A percentile compares a stretch with the other conserved stretches of the same genome.
Conservation (phyloP, 2,888 invertebrate species). For the Itoplectis maculator region DNA sequence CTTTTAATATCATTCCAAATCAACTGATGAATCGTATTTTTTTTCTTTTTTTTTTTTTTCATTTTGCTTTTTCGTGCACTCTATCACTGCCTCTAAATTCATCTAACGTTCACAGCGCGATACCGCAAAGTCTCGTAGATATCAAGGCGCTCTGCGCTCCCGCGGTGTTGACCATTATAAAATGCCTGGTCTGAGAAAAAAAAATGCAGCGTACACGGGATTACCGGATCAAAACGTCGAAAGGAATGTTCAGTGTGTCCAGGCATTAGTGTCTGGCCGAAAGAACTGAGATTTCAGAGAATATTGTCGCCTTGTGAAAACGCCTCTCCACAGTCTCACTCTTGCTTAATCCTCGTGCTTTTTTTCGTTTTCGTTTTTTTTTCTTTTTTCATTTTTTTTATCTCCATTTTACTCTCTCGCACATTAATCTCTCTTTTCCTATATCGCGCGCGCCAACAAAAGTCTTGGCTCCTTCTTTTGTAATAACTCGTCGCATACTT, state of each 20-base stretch:
- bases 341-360: constrained; percentile 50
- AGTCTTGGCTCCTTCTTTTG: constrained; percentile 78
- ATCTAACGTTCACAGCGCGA: constrained; percentile 67
- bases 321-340: constrained; percentile 69
- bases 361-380: constrained; percentile 5
- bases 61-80: constrained; percentile 47
- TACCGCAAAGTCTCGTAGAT: constrained; percentile 66
- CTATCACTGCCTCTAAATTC: constrained; percentile 59
- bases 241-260: constrained; percentile 68
- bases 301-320: constrained; percentile 84
- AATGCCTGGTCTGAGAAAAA: constrained; percentile 51
- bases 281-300: constrained; percentile 80
- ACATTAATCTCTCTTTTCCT: constrained; percentile 48
- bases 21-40: constrained; percentile 63
- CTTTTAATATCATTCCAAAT: constrained; percentile 63
- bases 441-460: constrained; percentile 80
- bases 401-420: constrained; percentile 31
- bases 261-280: constrained; percentile 65
- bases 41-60: constrained; percentile 53
- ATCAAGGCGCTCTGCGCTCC: constrained; percentile 37
- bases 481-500: constrained; percentile 72
- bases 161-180: constrained; percentile 47
- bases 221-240: constrained; percentile 60
- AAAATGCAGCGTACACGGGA: constrained; percentile 23
- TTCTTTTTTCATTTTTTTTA: constrained; percentile 14